Base-by-base conservation (phyloP, 2,888 invertebrate species). In the Phyllotreta striolata region DNA sequence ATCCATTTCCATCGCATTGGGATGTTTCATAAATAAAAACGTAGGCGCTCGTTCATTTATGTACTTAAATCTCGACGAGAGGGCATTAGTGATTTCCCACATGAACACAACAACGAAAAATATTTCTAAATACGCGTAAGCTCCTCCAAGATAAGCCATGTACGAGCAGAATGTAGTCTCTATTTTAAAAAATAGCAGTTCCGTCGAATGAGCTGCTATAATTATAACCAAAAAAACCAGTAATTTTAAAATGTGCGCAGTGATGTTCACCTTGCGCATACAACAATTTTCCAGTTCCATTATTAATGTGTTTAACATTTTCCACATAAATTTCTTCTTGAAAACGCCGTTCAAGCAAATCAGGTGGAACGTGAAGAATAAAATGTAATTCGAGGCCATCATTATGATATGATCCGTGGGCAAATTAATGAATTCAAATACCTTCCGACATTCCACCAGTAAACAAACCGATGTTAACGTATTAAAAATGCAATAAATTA, bases 271-370 rank as follows among this genome's bases (percentile, higher is more conserved):
- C 14, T 44, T n/a, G 6, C 7, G 10, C 44, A 14, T 12, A n/a
- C 10, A 44, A 44, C 44, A 14, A 6, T 44, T 44, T 44, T 44
- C 44, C 10, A 44, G 12, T 44, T 44, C 14, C 12, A 6, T 10
- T 44, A 14, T 44, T 1, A 44, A 13, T 1, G 6, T 10, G 9
- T 13, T 13, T 3, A 44, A n/a, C 14, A 1, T 6, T 44, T 44
- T 44, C 44, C 44, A 44, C 7, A 14, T n/a, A 1, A 6, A 14
- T 44, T 44, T 44, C 6, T 7, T 6, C 14, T 8, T 7, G 10
- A n/a, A 8, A 7, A 10, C 10, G 10, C 44, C 44, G 10, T 44
- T 13, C 12, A n/a, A 7, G 12, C 44, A 44, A 10, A 44, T 8
- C 10, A 44, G 10, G 44, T 44, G 44, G 24, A 24, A 24, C 24